Evolutionary conservation across 2,888 invertebrate species (phyloP).

Genomic region (Eupithecia subumbrata): DNA sequence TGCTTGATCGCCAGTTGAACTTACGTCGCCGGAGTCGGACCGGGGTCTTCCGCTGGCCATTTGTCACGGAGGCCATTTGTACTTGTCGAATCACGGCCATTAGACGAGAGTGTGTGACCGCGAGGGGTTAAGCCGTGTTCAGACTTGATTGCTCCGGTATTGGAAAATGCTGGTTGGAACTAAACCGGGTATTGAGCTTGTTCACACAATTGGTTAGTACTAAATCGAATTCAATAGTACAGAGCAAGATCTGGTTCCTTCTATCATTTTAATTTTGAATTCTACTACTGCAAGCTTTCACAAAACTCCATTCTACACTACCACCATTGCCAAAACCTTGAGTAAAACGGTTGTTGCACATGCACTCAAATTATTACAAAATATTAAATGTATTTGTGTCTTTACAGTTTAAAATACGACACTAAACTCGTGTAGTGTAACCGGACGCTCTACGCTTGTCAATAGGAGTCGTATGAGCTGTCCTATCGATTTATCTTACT

Average conservation of each 20-base stretch:
- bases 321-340: neutral
- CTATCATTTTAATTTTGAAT: neutral
- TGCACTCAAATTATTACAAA: neutral
- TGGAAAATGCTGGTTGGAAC: conserved; percentile 52
- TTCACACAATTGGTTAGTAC: conserved; percentile 6
- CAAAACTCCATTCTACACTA: neutral
- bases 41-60: conserved; percentile 80
- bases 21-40: conserved; percentile 70
- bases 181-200: conserved; percentile 25
- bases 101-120: conserved; percentile 83
- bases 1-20: conserved; percentile 69
- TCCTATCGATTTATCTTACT: conserved; percentile 81
- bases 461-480: conserved; percentile 76
- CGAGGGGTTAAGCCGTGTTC: conserved; percentile 73
- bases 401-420: neutral
- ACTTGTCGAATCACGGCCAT: conserved; percentile 85
- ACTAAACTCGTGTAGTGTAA: conserved; percentile 49
- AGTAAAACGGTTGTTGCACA: neutral
- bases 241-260: neutral
- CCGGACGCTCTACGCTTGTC: conserved; percentile 62
- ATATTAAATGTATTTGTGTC: neutral
- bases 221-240: neutral
- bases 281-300: neutral
- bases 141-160: conserved; percentile 61
- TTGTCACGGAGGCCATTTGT: conserved; percentile 84